Conservation (phyloP, 2,888 invertebrate species). For the Ommatoiulus sabulosus region DNA sequence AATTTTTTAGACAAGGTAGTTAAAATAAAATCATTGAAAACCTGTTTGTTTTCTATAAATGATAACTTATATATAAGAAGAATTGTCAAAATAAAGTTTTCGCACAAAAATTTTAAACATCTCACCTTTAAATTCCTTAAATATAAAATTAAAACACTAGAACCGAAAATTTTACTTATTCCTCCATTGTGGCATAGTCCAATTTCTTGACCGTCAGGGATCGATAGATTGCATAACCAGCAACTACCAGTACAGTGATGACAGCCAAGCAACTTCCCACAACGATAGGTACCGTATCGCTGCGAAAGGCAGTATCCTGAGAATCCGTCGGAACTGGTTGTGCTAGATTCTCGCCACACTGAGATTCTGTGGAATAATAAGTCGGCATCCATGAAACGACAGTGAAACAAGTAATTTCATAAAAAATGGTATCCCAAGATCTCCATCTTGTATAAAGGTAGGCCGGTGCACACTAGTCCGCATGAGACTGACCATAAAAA, state of each 20-base stretch:
- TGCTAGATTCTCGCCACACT: slow-evolving; percentile 21
- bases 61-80: too few species aligned
- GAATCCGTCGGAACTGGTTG: background rate
- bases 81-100: too few species aligned
- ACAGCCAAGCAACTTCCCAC: slow-evolving; percentile 86
- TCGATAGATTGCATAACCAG: slow-evolving; percentile 86
- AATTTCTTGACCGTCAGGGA: slow-evolving; percentile 91
- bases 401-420: background rate
- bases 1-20: too few species aligned
- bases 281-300: slow-evolving; percentile 86
- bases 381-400: background rate
- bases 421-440: background rate
- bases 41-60: too few species aligned
- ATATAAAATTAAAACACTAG: too few species aligned
- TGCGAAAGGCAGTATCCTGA: slow-evolving; percentile 69
- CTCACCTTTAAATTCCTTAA: too few species aligned
- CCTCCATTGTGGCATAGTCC: slow-evolving; percentile 90
- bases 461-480: too few species aligned
- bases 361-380: slow-evolving; percentile 29
- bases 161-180: background rate
- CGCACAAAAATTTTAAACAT: too few species aligned
- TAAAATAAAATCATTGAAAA: too few species aligned
- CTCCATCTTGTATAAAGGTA: too few species aligned
- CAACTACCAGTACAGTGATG: slow-evolving; percentile 82
- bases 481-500: too few species aligned